Percentiles rank a stretch among this genome's conserved stretches.
Conservation (phyloP, 2,113 vertebrate genomes). For the Notiomystis cincta region DNA sequence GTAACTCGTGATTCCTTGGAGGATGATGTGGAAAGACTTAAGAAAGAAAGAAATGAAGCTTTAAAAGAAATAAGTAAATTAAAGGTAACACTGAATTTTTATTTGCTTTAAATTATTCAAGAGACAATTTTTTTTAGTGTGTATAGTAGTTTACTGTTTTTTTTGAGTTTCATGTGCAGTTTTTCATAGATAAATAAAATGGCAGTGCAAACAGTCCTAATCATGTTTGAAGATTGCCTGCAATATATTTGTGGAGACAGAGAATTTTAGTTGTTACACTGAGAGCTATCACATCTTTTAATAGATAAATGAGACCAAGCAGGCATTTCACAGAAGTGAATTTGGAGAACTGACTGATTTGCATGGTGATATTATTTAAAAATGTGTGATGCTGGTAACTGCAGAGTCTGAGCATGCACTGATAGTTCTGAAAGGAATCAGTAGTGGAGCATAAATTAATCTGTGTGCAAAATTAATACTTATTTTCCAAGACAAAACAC, state of each 20-base stretch:
- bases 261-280: background rate
- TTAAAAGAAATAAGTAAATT: slow-evolving; percentile 80
- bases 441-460: background rate
- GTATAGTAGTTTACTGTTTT: background rate
- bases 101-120: background rate
- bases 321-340: background rate
- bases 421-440: background rate
- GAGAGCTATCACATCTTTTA: background rate
- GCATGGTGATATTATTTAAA: background rate
- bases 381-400: background rate
- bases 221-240: background rate
- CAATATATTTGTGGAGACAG: background rate
- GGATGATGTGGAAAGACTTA: slow-evolving; percentile 80
- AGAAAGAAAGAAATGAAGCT: slow-evolving; percentile 81
- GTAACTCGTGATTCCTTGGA: slow-evolving; percentile 75
- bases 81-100: slow-evolving; percentile 76
- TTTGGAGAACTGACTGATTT: background rate
- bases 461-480: background rate
- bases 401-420: background rate
- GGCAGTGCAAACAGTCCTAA: background rate
- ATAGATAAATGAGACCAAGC: background rate
- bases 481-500: background rate
- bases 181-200: background rate
- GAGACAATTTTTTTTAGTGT: background rate
- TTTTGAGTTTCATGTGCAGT: background rate